Conservation (phyloP, 2,113 vertebrate genomes). For the Bos javanicus region DNA sequence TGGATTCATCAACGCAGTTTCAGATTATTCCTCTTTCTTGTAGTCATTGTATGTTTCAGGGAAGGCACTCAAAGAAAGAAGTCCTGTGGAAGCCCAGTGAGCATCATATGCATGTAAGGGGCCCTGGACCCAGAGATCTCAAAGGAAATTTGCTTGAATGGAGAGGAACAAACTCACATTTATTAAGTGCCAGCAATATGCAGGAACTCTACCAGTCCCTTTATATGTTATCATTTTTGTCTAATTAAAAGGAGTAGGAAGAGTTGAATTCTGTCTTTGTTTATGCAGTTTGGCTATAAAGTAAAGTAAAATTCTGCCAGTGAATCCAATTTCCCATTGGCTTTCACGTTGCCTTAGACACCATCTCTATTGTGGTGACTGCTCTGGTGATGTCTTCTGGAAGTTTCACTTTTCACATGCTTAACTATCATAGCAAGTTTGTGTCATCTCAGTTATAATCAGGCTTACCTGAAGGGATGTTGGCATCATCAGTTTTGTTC, state of each 20-base stretch:
- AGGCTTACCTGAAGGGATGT: not conserved
- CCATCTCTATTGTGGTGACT: not conserved
- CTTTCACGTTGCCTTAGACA: not conserved
- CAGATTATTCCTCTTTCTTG: not conserved
- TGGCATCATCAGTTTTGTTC: not conserved
- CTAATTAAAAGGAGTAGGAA: constrained; percentile 19
- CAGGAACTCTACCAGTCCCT: not conserved
- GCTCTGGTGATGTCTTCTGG: not conserved
- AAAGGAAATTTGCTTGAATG: not conserved
- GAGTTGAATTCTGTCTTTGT: constrained; percentile 17
- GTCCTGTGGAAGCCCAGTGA: not conserved
- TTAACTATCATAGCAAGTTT: constrained; percentile 18
- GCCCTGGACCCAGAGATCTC: not conserved
- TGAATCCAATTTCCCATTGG: constrained; percentile 7
- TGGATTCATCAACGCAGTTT: not conserved
- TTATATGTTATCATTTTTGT: not conserved
- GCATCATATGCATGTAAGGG: not conserved
- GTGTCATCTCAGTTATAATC: constrained; percentile 32
- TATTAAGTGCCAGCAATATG: not conserved
- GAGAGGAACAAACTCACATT: not conserved
- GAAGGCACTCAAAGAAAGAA: not conserved
- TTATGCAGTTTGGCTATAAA: constrained; percentile 26
- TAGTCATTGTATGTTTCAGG: not conserved
- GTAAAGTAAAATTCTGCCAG: not conserved
- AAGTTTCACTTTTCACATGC: constrained; percentile 34